A percentile compares a stretch with the other conserved stretches of the same genome.
Evolutionary conservation across 2,113 vertebrate species (phyloP).

Genomic region (Cnemophilus loriae): DNA sequence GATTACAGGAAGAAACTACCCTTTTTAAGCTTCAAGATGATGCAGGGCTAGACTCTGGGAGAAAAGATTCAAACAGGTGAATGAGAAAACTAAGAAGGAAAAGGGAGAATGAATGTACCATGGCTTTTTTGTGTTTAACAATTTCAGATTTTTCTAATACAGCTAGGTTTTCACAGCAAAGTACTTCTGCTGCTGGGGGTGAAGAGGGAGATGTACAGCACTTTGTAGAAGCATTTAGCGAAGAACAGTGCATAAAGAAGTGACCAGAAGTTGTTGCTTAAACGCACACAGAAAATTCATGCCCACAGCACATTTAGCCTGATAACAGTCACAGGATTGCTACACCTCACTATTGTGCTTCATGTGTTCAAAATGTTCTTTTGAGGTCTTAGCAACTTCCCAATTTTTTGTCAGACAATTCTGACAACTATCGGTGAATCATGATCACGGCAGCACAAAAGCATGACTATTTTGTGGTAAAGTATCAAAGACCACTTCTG

Average conservation of each 20-base stretch:
- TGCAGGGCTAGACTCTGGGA: background rate
- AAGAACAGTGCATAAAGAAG: background rate
- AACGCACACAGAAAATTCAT: background rate
- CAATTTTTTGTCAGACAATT: background rate
- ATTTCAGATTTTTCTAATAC: background rate
- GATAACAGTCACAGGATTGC: background rate
- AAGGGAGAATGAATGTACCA: rapidly evolving
- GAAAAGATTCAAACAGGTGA: background rate
- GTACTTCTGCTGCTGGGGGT: background rate
- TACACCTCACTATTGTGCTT: background rate
- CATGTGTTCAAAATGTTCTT: background rate
- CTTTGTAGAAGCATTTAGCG: background rate
- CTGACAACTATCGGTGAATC: background rate
- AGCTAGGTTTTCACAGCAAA: background rate
- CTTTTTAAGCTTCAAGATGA: background rate
- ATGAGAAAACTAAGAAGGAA: background rate
- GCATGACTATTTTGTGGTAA: background rate
- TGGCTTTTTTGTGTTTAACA: background rate
- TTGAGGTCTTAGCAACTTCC: background rate
- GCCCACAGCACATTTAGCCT: background rate
- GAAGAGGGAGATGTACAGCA: background rate
- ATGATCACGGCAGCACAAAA: background rate
- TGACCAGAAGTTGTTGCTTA: background rate
- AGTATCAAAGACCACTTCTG: background rate
- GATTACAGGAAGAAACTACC: background rate